These are phyloP conservation scores for Brachionus manjavacas DNA, from an alignment of 1,140 invertebrate species.

Conservation along the genomic window DNA sequence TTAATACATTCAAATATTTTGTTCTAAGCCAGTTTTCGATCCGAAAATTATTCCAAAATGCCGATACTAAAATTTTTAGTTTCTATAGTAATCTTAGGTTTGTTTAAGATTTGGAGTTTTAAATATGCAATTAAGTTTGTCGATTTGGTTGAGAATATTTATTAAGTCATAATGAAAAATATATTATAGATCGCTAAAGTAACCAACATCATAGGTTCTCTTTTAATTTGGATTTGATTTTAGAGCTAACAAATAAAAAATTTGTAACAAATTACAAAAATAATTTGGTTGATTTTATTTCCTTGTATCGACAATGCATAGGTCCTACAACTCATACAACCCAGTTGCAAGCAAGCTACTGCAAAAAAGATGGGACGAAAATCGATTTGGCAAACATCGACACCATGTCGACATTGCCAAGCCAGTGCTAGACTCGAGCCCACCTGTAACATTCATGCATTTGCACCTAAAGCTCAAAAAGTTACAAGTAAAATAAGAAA, in stretches of 20 bases:
- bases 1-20: background rate
- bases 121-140: constrained; percentile 39
- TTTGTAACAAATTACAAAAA: background rate
- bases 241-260: background rate
- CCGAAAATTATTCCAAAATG: constrained; percentile 11
- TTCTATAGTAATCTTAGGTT: constrained; percentile 35
- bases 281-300: background rate
- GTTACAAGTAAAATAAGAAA: constrained; percentile 50
- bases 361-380: constrained; percentile 54
- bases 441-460: constrained; percentile 57
- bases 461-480: constrained; percentile 58
- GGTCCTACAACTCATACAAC: constrained; percentile 52
- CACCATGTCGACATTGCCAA: constrained; percentile 45
- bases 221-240: constrained; percentile 4
- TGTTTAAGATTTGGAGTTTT: constrained; percentile 28
- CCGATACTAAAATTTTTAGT: constrained; percentile 30
- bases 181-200: constrained; percentile 11
- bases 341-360: constrained; percentile 53
- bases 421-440: constrained; percentile 54
- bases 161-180: constrained; percentile 23
- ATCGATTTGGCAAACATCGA: constrained; percentile 53
- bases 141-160: constrained; percentile 19
- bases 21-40: background rate
- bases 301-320: constrained; percentile 48
- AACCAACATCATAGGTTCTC: constrained; percentile 2